Percentiles rank a stretch among this genome's conserved stretches.
Evolutionary conservation across 2,888 invertebrate species (phyloP).

Genomic region (Rhodophaea formosa): DNA sequence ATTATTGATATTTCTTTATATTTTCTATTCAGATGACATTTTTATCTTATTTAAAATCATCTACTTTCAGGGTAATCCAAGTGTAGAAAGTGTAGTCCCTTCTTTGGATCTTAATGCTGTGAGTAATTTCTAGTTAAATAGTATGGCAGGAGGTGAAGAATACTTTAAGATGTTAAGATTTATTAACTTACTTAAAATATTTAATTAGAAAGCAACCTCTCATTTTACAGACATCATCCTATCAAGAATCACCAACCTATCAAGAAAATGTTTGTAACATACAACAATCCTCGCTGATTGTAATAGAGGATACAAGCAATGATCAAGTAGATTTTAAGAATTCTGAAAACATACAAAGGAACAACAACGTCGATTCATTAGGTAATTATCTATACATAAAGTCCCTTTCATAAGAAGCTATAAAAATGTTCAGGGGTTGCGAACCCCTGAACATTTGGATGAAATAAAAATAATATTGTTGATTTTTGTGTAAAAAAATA

Average conservation of each 20-base stretch:
- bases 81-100: constrained; percentile 15
- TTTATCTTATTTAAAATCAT: neutral
- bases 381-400: neutral
- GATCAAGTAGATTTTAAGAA: neutral
- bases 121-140: neutral
- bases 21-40: too few species aligned
- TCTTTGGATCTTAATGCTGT: constrained; percentile 10
- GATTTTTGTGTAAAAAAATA: too few species aligned
- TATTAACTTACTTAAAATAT: too few species aligned
- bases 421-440: too few species aligned
- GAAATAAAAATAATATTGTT: too few species aligned
- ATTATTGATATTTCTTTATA: too few species aligned
- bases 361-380: neutral
- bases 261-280: neutral
- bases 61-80: constrained; percentile 20
- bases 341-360: neutral
- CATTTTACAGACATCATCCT: too few species aligned
- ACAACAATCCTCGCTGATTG: neutral
- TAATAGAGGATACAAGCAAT: neutral
- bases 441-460: too few species aligned
- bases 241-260: neutral
- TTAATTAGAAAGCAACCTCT: too few species aligned
- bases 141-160: too few species aligned
- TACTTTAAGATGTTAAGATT: too few species aligned
- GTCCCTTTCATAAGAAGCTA: too few species aligned